phyloP scores from a whole-genome alignment of 2,888 invertebrate species.

The Caenorhabditis plicata region DNA sequence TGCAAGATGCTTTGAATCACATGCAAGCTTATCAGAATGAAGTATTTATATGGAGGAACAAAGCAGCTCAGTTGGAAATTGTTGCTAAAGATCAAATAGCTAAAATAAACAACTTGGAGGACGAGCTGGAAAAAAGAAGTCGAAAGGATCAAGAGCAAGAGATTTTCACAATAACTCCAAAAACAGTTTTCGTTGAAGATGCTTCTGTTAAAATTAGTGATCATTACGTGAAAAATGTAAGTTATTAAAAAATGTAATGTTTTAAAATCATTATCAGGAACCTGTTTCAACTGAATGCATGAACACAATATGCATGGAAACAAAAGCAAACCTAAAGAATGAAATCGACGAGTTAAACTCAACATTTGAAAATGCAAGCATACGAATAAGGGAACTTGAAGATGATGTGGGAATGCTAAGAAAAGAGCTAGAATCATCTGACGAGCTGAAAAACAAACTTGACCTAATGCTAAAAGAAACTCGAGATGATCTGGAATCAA shows the following conservation, averaged over 20 bases:
- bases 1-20: slow-evolving; percentile 45
- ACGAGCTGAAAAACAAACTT: slow-evolving; percentile 27
- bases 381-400: slow-evolving; percentile 46
- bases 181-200: slow-evolving; percentile 23
- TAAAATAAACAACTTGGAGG: slow-evolving; percentile 32
- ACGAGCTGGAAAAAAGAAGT: slow-evolving; percentile 17
- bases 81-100: slow-evolving; percentile 58
- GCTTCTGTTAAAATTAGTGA: slow-evolving; percentile 2
- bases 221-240: slow-evolving; percentile 3
- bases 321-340: slow-evolving; percentile 45
- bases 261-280: slow-evolving; percentile 5
- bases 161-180: slow-evolving; percentile 14
- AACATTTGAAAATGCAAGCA: slow-evolving; percentile 32
- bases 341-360: slow-evolving; percentile 53
- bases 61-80: slow-evolving; percentile 63
- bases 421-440: slow-evolving; percentile 39
- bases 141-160: slow-evolving; percentile 4
- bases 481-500: slow-evolving; percentile 43
- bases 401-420: slow-evolving; percentile 43
- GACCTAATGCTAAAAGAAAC: slow-evolving; percentile 18
- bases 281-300: slow-evolving; percentile 47
- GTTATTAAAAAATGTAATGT: neutral
- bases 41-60: slow-evolving; percentile 64
- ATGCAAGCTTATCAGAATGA: slow-evolving; percentile 63
- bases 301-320: slow-evolving; percentile 42